These are phyloP conservation scores for Rhipidura dahli DNA, from an alignment of 2,113 vertebrate genomes.

Conservation along the genomic window DNA sequence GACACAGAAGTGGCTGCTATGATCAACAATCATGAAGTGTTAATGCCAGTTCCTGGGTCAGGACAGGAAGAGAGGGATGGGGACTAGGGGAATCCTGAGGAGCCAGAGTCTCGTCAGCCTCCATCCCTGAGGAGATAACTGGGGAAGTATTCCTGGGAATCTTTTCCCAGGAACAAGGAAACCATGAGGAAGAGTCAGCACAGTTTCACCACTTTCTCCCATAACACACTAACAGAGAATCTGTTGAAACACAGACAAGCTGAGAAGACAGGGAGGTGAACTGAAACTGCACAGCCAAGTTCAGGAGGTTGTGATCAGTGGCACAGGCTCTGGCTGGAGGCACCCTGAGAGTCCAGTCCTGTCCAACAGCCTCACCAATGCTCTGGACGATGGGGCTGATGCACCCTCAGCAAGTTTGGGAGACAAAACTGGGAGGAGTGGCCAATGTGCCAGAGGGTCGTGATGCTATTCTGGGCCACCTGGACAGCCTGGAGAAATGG, in stretches of 20 bases:
- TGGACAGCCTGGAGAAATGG: neutral
- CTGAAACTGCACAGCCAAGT: neutral
- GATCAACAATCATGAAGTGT: neutral
- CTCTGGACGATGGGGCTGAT: neutral
- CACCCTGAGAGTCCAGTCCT: neutral
- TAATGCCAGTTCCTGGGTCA: neutral
- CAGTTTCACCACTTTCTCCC: neutral
- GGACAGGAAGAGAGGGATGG: neutral
- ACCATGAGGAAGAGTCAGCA: neutral
- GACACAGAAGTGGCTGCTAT: neutral
- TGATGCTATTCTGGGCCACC: neutral
- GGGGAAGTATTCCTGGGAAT: neutral
- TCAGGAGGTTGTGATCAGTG: neutral
- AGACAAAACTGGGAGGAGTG: neutral
- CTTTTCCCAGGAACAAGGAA: neutral
- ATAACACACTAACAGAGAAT: fast-evolving
- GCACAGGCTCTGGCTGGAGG: neutral
- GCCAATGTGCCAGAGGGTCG: fast-evolving
- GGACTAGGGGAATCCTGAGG: neutral
- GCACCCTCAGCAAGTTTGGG: neutral
- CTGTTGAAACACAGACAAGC: neutral
- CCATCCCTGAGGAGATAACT: neutral
- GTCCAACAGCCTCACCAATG: neutral
- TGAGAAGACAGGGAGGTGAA: neutral
- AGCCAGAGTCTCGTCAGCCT: neutral